Conservation (phyloP, 2,113 vertebrate genomes). For the Tauraco erythrolophus region DNA sequence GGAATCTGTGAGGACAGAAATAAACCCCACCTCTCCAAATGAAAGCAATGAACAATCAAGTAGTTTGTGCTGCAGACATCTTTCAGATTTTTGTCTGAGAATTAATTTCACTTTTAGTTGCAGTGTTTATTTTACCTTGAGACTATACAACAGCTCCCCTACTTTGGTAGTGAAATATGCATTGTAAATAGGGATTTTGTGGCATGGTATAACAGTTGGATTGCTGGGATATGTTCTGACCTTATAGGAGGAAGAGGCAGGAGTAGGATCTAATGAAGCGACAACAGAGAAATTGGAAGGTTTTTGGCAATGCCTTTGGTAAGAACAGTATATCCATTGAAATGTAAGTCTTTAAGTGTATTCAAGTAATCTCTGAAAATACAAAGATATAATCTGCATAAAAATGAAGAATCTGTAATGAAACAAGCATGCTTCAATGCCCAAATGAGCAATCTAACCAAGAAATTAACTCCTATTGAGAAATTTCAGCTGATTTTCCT, state of each 20-base stretch:
- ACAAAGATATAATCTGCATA: neutral
- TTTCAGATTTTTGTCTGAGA: neutral
- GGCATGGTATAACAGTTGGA: neutral
- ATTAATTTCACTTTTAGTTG: neutral
- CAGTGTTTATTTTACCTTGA: neutral
- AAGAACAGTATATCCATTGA: neutral
- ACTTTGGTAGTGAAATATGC: neutral
- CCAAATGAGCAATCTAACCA: neutral
- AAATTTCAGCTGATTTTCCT: neutral
- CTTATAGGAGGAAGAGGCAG: neutral
- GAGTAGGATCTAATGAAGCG: neutral
- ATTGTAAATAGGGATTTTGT: neutral
- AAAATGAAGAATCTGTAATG: neutral
- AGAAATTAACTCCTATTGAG: neutral
- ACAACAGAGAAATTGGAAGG: neutral
- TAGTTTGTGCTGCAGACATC: neutral
- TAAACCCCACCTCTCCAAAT: neutral
- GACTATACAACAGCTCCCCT: neutral
- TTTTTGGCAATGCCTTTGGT: neutral
- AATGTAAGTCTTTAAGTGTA: neutral
- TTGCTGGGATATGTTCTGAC: neutral
- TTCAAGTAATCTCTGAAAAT: neutral
- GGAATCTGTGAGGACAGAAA: neutral
- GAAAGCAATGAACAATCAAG: neutral
- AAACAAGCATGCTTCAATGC: neutral